Base-by-base conservation (phyloP, 2,113 vertebrate species). In the Strix aluco region DNA sequence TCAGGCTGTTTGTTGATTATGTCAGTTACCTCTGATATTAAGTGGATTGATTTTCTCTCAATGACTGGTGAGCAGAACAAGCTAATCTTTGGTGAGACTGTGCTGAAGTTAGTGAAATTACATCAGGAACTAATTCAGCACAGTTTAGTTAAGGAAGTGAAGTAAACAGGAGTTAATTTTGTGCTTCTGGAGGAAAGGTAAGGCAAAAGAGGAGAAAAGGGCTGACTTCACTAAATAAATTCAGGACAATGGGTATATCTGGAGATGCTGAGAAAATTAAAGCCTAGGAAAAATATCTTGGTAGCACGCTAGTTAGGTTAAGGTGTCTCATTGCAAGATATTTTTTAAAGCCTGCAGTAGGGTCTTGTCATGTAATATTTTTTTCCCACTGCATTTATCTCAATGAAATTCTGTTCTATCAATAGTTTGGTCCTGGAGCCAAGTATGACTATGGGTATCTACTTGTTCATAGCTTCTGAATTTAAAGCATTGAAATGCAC, bases 291-390 rank as follows among this genome's bases (percentile, higher is more conserved):
- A 94, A 52, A 49, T 46, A 54, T 7, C 34, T 62, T 67, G 26
- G 21, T 80, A 87, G 13, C 13, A 22, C 36, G 46, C 1, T 58
- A 40, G 21, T 79, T 63, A 84, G 30, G 9, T 14, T 55, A 52
- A 94, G 44, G 17, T 57, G 15, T 79, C 40, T 72, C 67, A 46
- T 9, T 88, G 30, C 18, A 67, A 36, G 54, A 61, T 1, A 15
- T 57, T 57, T 94, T 65, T 79, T 61, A 55, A 93, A 57, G 49
- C 16, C 36, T 85, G 61, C 23, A 63, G 23, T 49, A 69, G 62
- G 29, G 11, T 87, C 25, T 42, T 75, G 30, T 42, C 17, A 29
- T 0, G 0, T 18, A 34, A 34, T 32, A 26, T 44, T 63, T 25
- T 71, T 51, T 61, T 66, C 47, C 73, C n/a, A 30, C 20, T 86